Evolutionary conservation across 2,888 invertebrate genomes (phyloP).

Genomic region (Linnaemya tessellans): DNA sequence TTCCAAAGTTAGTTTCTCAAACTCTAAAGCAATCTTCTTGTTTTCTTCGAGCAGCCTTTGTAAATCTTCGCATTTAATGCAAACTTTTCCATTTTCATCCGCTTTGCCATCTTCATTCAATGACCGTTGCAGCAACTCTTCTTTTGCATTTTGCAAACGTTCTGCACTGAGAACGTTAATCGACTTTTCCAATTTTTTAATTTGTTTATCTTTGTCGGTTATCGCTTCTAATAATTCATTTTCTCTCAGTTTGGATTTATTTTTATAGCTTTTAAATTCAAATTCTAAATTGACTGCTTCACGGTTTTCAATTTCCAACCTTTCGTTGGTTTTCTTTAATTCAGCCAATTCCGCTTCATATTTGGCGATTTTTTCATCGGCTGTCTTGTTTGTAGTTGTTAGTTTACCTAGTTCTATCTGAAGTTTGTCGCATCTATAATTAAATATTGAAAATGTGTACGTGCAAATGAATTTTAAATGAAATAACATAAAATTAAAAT

Average conservation of each 20-base stretch:
- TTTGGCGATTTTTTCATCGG: slow-evolving; percentile 83
- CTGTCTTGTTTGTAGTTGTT: slow-evolving; percentile 74
- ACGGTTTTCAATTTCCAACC: slow-evolving; percentile 79
- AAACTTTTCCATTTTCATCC: slow-evolving; percentile 71
- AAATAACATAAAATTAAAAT: not conserved
- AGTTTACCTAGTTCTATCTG: slow-evolving; percentile 73
- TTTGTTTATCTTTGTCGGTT: slow-evolving; percentile 81
- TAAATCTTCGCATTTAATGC: slow-evolving; percentile 77
- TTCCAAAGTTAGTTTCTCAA: slow-evolving; percentile 71
- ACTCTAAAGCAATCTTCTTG: slow-evolving; percentile 70
- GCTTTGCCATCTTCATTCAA: slow-evolving; percentile 42
- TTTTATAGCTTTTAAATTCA: slow-evolving; percentile 84
- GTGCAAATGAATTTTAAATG: not conserved
- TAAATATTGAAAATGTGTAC: not conserved
- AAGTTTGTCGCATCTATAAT: slow-evolving; percentile 75
- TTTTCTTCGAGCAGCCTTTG: slow-evolving; percentile 75
- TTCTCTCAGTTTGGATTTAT: slow-evolving; percentile 85
- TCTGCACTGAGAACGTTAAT: slow-evolving; percentile 74
- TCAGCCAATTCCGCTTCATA: slow-evolving; percentile 82
- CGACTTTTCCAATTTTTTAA: slow-evolving; percentile 74
- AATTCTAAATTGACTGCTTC: slow-evolving; percentile 83
- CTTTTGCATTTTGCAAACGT: slow-evolving; percentile 76
- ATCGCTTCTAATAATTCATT: slow-evolving; percentile 84
- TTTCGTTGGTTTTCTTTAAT: slow-evolving; percentile 74
- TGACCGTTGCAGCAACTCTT: slow-evolving; percentile 76